Evolutionary conservation across 2,113 vertebrate genomes (phyloP).

Genomic region (Anhinga rufa): DNA sequence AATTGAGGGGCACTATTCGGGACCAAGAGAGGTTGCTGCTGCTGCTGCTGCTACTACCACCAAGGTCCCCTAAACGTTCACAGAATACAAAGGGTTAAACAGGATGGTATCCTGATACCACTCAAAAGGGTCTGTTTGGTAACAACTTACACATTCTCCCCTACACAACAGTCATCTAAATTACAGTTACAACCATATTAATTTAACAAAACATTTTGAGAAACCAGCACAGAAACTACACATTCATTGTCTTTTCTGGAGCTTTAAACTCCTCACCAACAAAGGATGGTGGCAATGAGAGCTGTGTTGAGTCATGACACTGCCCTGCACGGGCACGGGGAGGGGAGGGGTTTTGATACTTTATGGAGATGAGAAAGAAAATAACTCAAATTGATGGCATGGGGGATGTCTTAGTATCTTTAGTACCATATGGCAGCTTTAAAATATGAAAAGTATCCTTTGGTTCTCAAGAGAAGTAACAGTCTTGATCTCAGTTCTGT

Average conservation of each 20-base stretch:
- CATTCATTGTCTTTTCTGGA: constrained; percentile 77
- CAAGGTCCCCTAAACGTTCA: constrained; percentile 28
- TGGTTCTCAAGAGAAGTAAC: constrained; percentile 65
- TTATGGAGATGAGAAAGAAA: background rate
- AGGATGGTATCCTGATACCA: constrained; percentile 25
- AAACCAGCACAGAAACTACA: constrained; percentile 71
- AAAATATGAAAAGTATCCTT: constrained; percentile 64
- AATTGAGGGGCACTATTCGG: background rate
- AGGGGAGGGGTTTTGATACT: background rate
- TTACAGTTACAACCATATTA: constrained; percentile 63
- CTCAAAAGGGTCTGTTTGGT: constrained; percentile 43
- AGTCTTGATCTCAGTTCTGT: constrained; percentile 16
- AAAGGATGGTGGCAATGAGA: constrained; percentile 47
- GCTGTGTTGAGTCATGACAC: constrained; percentile 40
- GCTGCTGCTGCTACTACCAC: constrained; percentile 17
- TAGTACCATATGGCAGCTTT: constrained; percentile 73
- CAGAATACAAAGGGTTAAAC: constrained; percentile 6
- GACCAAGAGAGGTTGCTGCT: constrained; percentile 8
- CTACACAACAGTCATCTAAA: constrained; percentile 59
- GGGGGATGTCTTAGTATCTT: constrained; percentile 58
- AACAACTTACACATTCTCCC: constrained; percentile 51
- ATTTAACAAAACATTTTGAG: constrained; percentile 59
- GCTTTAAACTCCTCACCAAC: constrained; percentile 35
- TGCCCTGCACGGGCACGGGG: background rate
- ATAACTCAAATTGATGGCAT: constrained; percentile 15